These are phyloP conservation scores for Parauchenoglanis ngamensis DNA, from an alignment of 2,797 vertebrate species.

Conservation along the genomic window DNA sequence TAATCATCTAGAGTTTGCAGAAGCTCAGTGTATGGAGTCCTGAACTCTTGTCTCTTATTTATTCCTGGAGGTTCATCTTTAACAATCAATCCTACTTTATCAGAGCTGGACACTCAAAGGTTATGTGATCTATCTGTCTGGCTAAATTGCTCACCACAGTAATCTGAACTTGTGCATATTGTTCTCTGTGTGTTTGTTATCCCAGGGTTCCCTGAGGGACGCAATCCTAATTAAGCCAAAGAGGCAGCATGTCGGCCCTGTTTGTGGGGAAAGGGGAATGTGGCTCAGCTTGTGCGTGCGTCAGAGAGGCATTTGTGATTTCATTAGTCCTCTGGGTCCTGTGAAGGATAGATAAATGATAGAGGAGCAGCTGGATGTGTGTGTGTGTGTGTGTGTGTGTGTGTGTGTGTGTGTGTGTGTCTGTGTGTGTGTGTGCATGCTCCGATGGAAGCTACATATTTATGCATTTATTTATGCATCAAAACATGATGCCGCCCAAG, in stretches of 20 bases:
- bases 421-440: not conserved
- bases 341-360: slow-evolving; percentile 75
- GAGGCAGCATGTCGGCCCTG: slow-evolving; percentile 60
- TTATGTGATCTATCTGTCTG: slow-evolving; percentile 39
- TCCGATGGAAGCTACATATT: not conserved
- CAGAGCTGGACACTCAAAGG: slow-evolving; percentile 17
- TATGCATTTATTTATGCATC: slow-evolving; percentile 55
- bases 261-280: slow-evolving; percentile 64
- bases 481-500: not conserved
- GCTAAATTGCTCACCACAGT: slow-evolving; percentile 27
- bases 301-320: slow-evolving; percentile 67
- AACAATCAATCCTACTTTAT: slow-evolving; percentile 1
- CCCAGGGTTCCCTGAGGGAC: slow-evolving; percentile 64
- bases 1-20: slow-evolving; percentile 2
- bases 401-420: not conserved
- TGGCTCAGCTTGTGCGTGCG: slow-evolving; percentile 46
- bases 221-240: slow-evolving; percentile 75
- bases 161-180: slow-evolving; percentile 42
- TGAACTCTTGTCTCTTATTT: not conserved
- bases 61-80: slow-evolving; percentile 24
- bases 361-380: slow-evolving; percentile 69
- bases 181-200: slow-evolving; percentile 61
- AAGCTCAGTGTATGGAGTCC: not conserved
- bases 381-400: slow-evolving; percentile 24
- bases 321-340: slow-evolving; percentile 74